Evolutionary conservation across 2,888 invertebrate species (phyloP), one percentile per base, ranked within the genome.

Genomic region (Syrista parreyssii): DNA sequence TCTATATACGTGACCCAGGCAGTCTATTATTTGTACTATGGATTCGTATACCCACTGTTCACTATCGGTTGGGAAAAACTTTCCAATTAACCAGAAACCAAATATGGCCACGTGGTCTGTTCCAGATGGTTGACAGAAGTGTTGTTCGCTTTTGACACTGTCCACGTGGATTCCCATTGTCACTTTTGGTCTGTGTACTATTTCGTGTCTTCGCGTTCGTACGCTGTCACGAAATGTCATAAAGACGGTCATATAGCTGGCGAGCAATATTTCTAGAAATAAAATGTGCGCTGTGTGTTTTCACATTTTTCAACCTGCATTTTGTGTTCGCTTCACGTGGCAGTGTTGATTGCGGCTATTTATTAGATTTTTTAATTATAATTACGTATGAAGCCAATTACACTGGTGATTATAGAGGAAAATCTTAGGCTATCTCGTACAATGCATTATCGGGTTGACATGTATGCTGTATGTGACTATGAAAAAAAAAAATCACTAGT

Each of bases 81-180:
- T 85, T 79, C 84, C 86, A 86, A 86, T 86, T 85, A 86, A 83
- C 83, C 82, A 80, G 79, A 84, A 82, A 78, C 79, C 15, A 71
- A 71, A 32, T 76, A 74, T 0, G 31, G 36, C 12, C 3, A 23
- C 32, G 15, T 23, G 75, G 12, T 68, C 33, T 35, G 55, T 40
- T 78, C 78, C 78, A 78, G 78, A 78, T 78, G 78, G 73, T 68
- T n/a, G 75, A 76, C 78, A 78, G 71, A 74, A 23, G 55, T 2
- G 23, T 55, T 9, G 9, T 40, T 40, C 31, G 15, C 31, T 71
- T 12, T 11, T 12, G 12, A 12, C 71, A 71, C 71, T 71, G 71
- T 71, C 75, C 68, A 75, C 55, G 12, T 23, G 35, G 34, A n/a
- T 34, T 33, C 35, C n/a, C 23, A 32, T 30, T 23, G 74, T 33